Conservation (phyloP, 2,113 vertebrate genomes). For the Coregonus clupeaformis region DNA sequence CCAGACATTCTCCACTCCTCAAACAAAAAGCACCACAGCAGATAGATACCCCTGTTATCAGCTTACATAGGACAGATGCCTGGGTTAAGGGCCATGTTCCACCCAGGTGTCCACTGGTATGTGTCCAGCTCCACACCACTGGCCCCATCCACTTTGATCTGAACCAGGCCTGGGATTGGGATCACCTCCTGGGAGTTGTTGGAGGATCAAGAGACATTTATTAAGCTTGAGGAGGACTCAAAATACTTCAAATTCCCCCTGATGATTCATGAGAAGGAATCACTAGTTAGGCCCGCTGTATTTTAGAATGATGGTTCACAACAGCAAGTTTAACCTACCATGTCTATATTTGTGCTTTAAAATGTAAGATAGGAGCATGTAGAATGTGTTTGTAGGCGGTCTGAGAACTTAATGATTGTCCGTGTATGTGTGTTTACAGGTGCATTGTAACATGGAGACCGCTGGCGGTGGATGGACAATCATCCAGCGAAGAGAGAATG, state of each 20-base stretch:
- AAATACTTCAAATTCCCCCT: conserved; percentile 48
- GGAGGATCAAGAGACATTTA: conserved; percentile 58
- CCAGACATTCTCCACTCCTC: conserved; percentile 31
- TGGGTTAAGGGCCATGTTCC: conserved; percentile 63
- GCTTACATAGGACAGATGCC: conserved; percentile 59
- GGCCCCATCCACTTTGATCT: conserved; percentile 49
- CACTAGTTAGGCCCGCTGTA: neutral
- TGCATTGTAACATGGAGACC: conserved; percentile 95
- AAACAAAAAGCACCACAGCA: conserved; percentile 51
- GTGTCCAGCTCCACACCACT: conserved; percentile 32
- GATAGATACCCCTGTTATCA: conserved; percentile 57
- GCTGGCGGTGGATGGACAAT: conserved; percentile 93
- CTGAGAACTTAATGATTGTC: neutral
- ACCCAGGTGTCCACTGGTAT: conserved; percentile 62
- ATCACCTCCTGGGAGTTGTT: conserved; percentile 52
- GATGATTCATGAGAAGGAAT: conserved; percentile 45
- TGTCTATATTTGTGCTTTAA: neutral
- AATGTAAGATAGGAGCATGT: neutral
- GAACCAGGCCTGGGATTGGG: conserved; percentile 15
- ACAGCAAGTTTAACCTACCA: neutral
- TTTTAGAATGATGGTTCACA: neutral
- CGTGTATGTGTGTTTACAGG: conserved; percentile 65
- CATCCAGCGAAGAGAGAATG: conserved; percentile 91
- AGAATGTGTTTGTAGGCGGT: neutral
- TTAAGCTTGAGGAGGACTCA: conserved; percentile 52